These are phyloP conservation scores for Pseudoatta argentina DNA, from an alignment of 1,140 invertebrate genomes.

Conservation along the genomic window DNA sequence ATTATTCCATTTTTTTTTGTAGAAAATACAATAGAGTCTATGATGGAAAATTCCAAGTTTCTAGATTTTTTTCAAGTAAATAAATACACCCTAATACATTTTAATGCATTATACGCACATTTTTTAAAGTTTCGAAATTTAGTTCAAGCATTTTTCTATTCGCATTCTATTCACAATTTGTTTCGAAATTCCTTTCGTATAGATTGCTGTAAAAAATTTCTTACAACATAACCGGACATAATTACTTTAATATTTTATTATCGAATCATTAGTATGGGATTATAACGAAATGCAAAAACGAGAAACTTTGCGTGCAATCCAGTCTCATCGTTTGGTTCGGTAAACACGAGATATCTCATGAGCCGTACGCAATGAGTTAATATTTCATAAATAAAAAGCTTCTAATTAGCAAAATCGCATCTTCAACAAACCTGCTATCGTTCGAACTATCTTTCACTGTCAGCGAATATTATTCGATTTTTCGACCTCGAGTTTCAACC, in stretches of 20 bases:
- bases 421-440: not conserved
- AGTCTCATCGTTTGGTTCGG: not conserved
- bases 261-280: not conserved
- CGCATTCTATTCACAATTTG: not conserved
- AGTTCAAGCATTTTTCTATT: not conserved
- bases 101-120: not conserved
- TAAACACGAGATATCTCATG: not conserved
- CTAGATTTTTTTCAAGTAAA: no score
- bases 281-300: constrained; percentile 15
- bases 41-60: no score
- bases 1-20: no score
- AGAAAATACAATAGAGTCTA: no score
- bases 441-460: constrained; percentile 24
- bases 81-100: not conserved
- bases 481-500: constrained; percentile 10
- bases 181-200: not conserved
- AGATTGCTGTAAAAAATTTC: not conserved
- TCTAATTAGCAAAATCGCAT: constrained; percentile 3
- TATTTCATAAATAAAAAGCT: constrained; percentile 7
- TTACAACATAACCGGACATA: not conserved
- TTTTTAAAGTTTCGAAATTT: not conserved
- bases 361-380: not conserved
- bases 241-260: not conserved
- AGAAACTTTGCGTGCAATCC: not conserved
- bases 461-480: constrained; percentile 22